A percentile compares a stretch with the other conserved stretches of the same genome.
These are phyloP conservation scores for Manacus vitellinus DNA, from an alignment of 2,113 vertebrate species.

Conservation along the genomic window DNA sequence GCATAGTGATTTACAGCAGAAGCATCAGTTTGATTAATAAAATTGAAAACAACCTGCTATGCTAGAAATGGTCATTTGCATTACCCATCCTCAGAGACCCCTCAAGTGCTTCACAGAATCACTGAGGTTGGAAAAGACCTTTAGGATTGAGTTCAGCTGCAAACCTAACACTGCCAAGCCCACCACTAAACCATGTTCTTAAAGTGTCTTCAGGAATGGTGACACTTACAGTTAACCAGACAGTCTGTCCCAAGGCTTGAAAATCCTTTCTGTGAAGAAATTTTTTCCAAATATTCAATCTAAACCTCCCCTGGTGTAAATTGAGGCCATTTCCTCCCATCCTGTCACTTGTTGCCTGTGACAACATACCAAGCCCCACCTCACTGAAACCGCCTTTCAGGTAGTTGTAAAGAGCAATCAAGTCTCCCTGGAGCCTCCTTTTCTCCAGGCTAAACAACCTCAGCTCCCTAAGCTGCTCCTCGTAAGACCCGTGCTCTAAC, in stretches of 20 bases:
- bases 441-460: neutral
- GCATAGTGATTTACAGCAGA: neutral
- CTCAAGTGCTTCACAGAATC: neutral
- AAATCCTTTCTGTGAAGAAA: neutral
- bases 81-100: neutral
- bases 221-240: neutral
- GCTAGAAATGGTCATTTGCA: neutral
- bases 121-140: neutral
- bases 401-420: accelerated
- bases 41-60: neutral
- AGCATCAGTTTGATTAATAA: neutral
- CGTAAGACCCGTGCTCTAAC: too few relatives aligned
- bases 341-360: neutral
- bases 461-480: neutral
- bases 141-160: neutral
- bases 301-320: neutral
- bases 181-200: neutral
- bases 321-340: neutral
- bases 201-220: neutral
- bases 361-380: neutral
- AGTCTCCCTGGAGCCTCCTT: neutral
- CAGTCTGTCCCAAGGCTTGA: neutral
- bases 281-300: neutral
- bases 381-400: neutral
- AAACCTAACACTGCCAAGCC: neutral